A percentile compares a stretch with the other conserved stretches of the same genome.
Conservation (phyloP, 2,888 invertebrate species). For the Protula sp. region DNA sequence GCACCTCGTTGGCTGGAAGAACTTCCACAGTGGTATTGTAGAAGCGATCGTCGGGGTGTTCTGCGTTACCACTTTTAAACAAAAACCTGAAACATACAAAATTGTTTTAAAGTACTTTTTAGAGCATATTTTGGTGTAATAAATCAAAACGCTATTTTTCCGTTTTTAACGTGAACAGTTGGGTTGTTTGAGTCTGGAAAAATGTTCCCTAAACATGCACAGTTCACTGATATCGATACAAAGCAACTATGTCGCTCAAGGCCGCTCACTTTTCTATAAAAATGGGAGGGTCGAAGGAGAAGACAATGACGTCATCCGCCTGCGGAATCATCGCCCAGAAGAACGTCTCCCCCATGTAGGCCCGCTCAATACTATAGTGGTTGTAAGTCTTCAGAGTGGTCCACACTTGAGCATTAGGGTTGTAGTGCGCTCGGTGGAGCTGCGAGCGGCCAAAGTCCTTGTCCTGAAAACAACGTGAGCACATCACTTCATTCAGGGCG, state of each 20-base stretch:
- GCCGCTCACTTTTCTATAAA: conserved; percentile 65
- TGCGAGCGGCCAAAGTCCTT: conserved; percentile 80
- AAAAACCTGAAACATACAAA: conserved; percentile 36
- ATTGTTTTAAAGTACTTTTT: too few species aligned
- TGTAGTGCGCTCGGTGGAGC: conserved; percentile 59
- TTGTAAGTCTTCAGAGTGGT: conserved; percentile 75
- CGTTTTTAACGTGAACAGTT: too few species aligned
- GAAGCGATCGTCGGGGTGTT: conserved; percentile 83
- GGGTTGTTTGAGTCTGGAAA: too few species aligned
- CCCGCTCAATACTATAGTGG: conserved; percentile 70
- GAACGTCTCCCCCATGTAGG: conserved; percentile 79
- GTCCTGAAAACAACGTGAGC: conserved; percentile 64
- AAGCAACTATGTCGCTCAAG: too few species aligned
- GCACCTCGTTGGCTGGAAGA: neutral
- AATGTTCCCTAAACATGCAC: too few species aligned
- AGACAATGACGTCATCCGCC: conserved; percentile 72
- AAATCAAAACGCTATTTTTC: too few species aligned
- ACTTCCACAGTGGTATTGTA: conserved; percentile 82
- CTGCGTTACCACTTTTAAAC: conserved; percentile 73
- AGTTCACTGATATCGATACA: too few species aligned
- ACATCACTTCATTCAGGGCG: too few species aligned
- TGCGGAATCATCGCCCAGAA: conserved; percentile 88
- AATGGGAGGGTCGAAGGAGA: conserved; percentile 72
- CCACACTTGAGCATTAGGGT: conserved; percentile 57
- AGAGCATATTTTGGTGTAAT: too few species aligned